A percentile compares a stretch with the other conserved stretches of the same genome.
Conservation (phyloP, 2,113 vertebrate genomes). For the Anolis sagrei region DNA sequence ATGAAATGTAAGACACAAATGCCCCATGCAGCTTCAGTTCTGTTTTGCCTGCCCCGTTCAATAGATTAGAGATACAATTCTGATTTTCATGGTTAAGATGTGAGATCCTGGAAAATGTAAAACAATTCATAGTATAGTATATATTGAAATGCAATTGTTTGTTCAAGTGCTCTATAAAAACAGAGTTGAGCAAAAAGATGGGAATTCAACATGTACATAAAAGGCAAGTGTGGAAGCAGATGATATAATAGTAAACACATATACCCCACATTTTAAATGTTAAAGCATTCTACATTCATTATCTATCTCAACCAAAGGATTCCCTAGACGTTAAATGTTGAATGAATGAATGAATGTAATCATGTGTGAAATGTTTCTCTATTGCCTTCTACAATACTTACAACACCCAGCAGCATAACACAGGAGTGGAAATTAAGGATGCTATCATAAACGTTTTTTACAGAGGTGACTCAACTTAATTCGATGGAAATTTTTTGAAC, state of each 20-base stretch:
- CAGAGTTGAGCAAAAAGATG: background rate
- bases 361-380: background rate
- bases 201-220: background rate
- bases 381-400: background rate
- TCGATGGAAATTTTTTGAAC: background rate
- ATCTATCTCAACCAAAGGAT: background rate
- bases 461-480: background rate
- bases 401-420: no score
- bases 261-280: background rate
- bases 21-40: background rate
- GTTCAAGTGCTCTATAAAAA: background rate
- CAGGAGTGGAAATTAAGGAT: background rate
- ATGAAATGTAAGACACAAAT: no score
- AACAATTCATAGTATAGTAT: background rate
- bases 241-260: background rate
- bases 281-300: background rate
- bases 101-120: background rate
- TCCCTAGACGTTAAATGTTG: background rate
- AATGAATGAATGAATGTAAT: background rate
- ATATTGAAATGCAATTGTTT: background rate
- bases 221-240: background rate
- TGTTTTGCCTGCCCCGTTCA: background rate
- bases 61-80: background rate
- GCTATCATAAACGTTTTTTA: background rate
- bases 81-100: background rate